Conservation (phyloP, 2,888 invertebrate species). For the Caenorhabditis parvicauda region DNA sequence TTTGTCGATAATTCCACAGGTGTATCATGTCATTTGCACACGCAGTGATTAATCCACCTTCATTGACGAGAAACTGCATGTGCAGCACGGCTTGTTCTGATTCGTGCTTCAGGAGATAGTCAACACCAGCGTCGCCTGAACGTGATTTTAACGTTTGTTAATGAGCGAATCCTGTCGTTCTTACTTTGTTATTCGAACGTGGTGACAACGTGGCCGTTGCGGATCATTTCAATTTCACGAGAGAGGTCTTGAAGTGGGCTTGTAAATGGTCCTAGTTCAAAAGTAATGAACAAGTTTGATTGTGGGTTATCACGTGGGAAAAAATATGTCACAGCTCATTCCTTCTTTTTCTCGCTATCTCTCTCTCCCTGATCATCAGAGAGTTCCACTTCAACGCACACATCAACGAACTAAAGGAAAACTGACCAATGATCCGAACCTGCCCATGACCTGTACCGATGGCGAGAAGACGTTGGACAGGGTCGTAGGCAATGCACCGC, state of each 20-base stretch:
- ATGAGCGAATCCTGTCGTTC: too few relatives aligned
- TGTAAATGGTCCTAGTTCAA: too few relatives aligned
- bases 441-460: slow-evolving; percentile 75
- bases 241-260: too few relatives aligned
- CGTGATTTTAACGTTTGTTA: too few relatives aligned
- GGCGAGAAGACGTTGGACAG: slow-evolving; percentile 91
- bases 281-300: too few relatives aligned
- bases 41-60: slow-evolving; percentile 90
- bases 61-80: slow-evolving; percentile 90
- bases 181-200: too few relatives aligned
- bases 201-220: too few relatives aligned
- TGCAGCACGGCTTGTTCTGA: slow-evolving; percentile 76
- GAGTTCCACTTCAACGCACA: too few relatives aligned
- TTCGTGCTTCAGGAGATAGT: slow-evolving; percentile 83
- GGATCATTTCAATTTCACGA: too few relatives aligned
- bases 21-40: slow-evolving; percentile 94
- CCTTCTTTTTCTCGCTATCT: slow-evolving; percentile 5
- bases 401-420: not conserved
- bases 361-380: slow-evolving; percentile 1
- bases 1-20: slow-evolving; percentile 91
- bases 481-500: slow-evolving; percentile 94
- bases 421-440: slow-evolving; percentile 30
- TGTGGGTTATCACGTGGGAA: too few relatives aligned
- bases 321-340: too few relatives aligned
- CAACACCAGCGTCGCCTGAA: slow-evolving; percentile 81